A percentile compares a stretch with the other conserved stretches of the same genome.
Evolutionary conservation across 2,888 invertebrate species (phyloP).

Genomic region (Gonocerus acuteangulatus): DNA sequence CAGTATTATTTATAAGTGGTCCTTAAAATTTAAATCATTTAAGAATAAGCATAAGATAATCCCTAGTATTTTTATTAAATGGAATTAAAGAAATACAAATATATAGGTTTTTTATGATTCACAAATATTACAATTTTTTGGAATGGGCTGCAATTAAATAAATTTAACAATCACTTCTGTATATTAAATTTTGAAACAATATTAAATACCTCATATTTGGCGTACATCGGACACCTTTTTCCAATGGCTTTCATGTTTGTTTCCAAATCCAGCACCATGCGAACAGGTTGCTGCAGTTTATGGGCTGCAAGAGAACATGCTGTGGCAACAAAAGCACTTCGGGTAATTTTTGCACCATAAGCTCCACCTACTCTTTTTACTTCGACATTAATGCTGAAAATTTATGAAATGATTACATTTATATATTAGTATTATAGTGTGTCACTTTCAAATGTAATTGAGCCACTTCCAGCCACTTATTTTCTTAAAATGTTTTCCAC

Average conservation of each 20-base stretch:
- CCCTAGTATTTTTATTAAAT: no score
- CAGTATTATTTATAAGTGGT: no score
- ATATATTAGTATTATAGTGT: not conserved
- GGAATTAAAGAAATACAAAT: no score
- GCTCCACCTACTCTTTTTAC: slow-evolving; percentile 46
- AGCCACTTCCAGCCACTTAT: no score
- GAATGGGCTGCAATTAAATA: no score
- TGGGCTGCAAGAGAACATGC: slow-evolving; percentile 44
- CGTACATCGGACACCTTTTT: slow-evolving; percentile 38
- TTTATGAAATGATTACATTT: not conserved
- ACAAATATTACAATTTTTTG: no score
- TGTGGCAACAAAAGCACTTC: slow-evolving; percentile 42
- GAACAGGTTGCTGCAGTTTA: slow-evolving; percentile 42
- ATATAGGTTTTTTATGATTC: no score
- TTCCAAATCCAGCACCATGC: slow-evolving; percentile 43
- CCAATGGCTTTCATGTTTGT: slow-evolving; percentile 44
- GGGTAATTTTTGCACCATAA: slow-evolving; percentile 46
- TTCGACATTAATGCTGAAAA: slow-evolving; percentile 42
- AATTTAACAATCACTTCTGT: not conserved
- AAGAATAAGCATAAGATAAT: no score
- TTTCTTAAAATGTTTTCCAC: no score
- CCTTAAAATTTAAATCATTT: no score
- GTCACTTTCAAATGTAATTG: no score
- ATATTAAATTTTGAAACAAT: slow-evolving; percentile 20
- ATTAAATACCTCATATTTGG: slow-evolving; percentile 39